Conservation (phyloP, 2,113 vertebrate species). For the Paracanthobrama guichenoti region DNA sequence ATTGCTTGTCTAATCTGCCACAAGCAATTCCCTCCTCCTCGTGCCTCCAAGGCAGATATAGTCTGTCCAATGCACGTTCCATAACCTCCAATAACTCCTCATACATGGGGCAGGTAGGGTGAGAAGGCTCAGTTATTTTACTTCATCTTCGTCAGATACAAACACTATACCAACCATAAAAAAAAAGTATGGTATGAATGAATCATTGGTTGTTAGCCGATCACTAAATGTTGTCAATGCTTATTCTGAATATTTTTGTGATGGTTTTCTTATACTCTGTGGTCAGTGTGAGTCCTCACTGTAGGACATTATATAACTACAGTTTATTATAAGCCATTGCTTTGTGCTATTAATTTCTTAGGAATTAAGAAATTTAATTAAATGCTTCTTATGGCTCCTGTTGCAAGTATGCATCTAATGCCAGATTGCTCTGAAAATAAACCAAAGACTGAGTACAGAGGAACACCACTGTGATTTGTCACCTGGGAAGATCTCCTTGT, state of each 20-base stretch:
- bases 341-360: neutral
- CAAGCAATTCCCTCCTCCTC: no score
- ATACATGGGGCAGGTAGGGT: no score
- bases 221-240: neutral
- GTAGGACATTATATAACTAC: slow-evolving; percentile 14
- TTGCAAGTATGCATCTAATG: neutral
- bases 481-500: neutral
- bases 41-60: no score
- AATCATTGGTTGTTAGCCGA: neutral
- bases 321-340: neutral
- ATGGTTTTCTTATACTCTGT: neutral
- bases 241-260: neutral
- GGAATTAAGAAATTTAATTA: slow-evolving; percentile 22
- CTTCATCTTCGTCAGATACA: no score
- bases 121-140: no score
- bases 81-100: no score
- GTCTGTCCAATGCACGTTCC: no score
- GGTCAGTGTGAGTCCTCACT: neutral
- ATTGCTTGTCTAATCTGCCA: no score
- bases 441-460: neutral
- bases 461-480: neutral
- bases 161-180: no score
- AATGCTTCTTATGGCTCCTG: slow-evolving; percentile 1
- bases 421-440: neutral
- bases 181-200: neutral